Evolutionary conservation across 2,113 vertebrate genomes (phyloP), one percentile per base, ranked within the genome.

Genomic region (Pomatostomus ruficeps): DNA sequence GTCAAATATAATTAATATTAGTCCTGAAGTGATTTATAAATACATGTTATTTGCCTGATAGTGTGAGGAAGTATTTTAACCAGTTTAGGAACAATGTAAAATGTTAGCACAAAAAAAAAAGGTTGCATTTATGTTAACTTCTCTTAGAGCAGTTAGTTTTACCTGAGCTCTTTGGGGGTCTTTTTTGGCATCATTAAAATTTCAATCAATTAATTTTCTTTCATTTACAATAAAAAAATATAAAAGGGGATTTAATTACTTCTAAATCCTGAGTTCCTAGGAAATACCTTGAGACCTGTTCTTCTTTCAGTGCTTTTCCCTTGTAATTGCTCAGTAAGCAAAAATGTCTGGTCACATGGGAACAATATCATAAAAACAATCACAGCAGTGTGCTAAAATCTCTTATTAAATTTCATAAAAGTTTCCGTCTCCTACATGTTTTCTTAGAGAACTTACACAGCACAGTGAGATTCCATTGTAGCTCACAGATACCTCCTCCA

Each of bases 91-190:
- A 46, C 10, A 26, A 40, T 1, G 0, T 3, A 58, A 65, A 29
- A 72, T 1, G 29, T 17, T 29, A n/a, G 23, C 4, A 59, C 12
- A 14, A 75, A 51, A 42, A 42, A 42, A 68, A 85, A 35, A 11
- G 0, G 4, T 12, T 65, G 0, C 11, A 21, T 71, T 67, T 42
- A 23, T 2, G 0, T 66, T 65, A n/a, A 6, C 11, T 71, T 54
- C 6, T 48, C 28, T 76, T 52, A 65, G 19, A 43, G 7, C 9
- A 28, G 3, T 49, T 83, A 36, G 11, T 55, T 12, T 76, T 68
- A 84, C 7, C 5, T 57, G 26, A 89, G 11, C 3, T 86, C 8
- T 67, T 88, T 72, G 51, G 12, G 31, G 14, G 28, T 59, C 18
- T 28, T 58, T 68, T 73, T 63, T 29, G 2, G 8, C 49, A 54